Conservation (phyloP, 2,888 invertebrate genomes). For the Oligia strigilis region DNA sequence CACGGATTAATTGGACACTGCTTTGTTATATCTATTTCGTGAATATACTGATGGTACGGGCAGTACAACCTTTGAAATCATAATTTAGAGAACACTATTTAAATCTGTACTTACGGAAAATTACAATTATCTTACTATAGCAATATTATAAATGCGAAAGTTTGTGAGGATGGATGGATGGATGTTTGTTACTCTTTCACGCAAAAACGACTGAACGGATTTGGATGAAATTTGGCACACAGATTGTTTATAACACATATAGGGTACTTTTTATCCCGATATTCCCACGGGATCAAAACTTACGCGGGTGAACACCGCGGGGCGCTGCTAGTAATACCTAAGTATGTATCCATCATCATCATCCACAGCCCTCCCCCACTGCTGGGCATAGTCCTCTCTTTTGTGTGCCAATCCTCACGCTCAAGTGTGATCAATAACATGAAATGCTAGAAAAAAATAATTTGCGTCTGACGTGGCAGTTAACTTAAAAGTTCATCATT, state of each 20-base stretch:
- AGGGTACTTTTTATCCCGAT: too few relatives aligned
- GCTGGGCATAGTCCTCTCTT: background rate
- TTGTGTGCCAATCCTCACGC: background rate
- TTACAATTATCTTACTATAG: background rate
- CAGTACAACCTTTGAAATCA: background rate
- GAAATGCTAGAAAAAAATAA: background rate
- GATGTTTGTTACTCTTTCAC: too few relatives aligned
- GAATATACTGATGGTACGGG: background rate
- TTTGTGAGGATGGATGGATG: too few relatives aligned
- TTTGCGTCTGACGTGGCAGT: too few relatives aligned
- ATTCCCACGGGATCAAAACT: too few relatives aligned
- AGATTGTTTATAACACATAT: too few relatives aligned
- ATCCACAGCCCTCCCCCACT: background rate
- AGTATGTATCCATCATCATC: background rate
- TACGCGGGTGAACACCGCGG: too few relatives aligned
- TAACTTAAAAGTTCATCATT: too few relatives aligned
- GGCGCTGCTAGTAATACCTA: too few relatives aligned
- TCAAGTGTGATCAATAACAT: background rate
- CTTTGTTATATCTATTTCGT: background rate
- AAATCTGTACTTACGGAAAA: background rate
- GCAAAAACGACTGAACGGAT: too few relatives aligned
- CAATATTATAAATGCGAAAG: too few relatives aligned
- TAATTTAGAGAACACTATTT: background rate
- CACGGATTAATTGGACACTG: constrained; percentile 29
- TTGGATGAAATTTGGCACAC: too few relatives aligned